Evolutionary conservation across 2,113 vertebrate species (phyloP).

Genomic region (Geothlypis trichas): DNA sequence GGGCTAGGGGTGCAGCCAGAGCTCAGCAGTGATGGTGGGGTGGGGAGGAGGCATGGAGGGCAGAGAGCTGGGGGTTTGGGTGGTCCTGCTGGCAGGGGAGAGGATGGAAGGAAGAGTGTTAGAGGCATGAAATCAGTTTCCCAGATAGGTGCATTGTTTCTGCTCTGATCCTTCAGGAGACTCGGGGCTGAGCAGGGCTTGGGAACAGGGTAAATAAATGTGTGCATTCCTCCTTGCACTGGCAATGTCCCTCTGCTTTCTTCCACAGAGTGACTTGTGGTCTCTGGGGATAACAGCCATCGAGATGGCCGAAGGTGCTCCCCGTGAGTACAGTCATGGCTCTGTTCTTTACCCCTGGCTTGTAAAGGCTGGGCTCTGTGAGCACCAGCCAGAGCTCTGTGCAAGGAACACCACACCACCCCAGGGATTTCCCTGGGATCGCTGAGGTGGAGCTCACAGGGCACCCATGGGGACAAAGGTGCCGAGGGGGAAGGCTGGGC

Average conservation of each 20-base stretch:
- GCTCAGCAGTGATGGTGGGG: neutral
- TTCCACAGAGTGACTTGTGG: constrained; percentile 95
- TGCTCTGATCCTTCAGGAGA: neutral
- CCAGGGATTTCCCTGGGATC: neutral
- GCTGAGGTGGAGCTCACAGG: accelerated
- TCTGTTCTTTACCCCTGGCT: neutral
- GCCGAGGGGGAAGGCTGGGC: neutral
- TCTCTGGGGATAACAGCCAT: constrained; percentile 97
- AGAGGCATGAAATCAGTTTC: neutral
- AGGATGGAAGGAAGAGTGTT: neutral
- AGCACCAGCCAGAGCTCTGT: neutral
- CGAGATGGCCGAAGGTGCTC: constrained; percentile 98
- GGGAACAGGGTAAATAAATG: neutral
- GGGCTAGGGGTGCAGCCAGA: constrained; percentile 3
- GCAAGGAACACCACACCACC: no score
- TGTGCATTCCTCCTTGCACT: neutral
- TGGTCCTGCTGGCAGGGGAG: neutral
- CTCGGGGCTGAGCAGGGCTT: neutral
- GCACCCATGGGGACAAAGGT: neutral
- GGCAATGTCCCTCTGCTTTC: neutral
- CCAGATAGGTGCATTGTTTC: neutral
- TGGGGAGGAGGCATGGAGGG: neutral
- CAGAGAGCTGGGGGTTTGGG: neutral
- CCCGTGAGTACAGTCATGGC: constrained; percentile 85
- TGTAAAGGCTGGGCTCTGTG: neutral